Evolutionary conservation across 2,888 invertebrate species (phyloP).

Genomic region (Parnassius glacialis): DNA sequence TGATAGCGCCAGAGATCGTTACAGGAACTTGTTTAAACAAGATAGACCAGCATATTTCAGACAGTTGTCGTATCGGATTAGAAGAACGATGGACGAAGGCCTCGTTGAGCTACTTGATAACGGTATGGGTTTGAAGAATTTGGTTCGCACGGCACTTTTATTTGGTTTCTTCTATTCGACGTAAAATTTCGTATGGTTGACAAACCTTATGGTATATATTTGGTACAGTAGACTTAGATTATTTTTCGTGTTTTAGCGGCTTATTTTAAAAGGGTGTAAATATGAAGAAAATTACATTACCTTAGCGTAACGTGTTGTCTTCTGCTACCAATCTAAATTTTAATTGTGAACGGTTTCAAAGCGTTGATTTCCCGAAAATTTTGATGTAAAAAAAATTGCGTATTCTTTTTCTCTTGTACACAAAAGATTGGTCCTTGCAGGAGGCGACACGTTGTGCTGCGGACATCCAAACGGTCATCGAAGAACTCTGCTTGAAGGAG

Average conservation of each 20-base stretch:
- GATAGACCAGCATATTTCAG: conserved; percentile 62
- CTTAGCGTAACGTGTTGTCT: conserved; percentile 15
- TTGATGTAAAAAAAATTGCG: conserved; percentile 4
- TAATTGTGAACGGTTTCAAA: background rate
- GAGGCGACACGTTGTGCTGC: conserved; percentile 63
- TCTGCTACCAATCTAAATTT: conserved; percentile 38
- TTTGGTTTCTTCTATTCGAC: background rate
- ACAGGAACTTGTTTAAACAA: conserved; percentile 47
- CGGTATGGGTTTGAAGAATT: conserved; percentile 43
- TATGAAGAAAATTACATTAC: too few species aligned
- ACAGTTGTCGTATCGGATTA: conserved; percentile 55
- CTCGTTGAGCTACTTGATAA: conserved; percentile 53
- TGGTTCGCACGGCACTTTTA: conserved; percentile 8
- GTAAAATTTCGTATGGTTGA: too few species aligned
- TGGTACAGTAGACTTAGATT: too few species aligned
- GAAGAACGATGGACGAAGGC: conserved; percentile 65
- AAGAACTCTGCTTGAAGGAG: conserved; percentile 54
- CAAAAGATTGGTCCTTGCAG: conserved; percentile 68
- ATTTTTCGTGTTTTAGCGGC: too few species aligned
- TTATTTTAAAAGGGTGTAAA: too few species aligned
- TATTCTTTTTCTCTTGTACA: conserved; percentile 37
- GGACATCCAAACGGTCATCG: conserved; percentile 61
- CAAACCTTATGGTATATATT: too few species aligned
- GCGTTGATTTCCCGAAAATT: background rate
- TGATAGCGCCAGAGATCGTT: conserved; percentile 42